These are phyloP conservation scores for Scylla paramamosain DNA, from an alignment of 1,140 invertebrate species.

Conservation along the genomic window DNA sequence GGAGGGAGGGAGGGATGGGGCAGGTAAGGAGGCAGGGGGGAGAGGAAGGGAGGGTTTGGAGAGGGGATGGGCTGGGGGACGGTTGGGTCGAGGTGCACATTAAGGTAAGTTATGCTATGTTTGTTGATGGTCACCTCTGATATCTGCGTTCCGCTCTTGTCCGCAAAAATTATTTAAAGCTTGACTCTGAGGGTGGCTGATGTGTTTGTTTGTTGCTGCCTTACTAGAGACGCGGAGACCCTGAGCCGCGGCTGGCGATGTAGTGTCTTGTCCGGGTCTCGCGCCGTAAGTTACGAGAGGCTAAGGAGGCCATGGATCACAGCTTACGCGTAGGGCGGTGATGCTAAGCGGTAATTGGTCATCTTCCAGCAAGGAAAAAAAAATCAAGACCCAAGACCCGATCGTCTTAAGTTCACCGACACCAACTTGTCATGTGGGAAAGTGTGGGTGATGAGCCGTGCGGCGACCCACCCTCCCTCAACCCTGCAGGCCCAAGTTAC, in stretches of 20 bases:
- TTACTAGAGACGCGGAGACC: background rate
- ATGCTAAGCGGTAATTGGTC: conserved; percentile 21
- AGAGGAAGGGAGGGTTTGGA: background rate
- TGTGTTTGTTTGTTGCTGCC: background rate
- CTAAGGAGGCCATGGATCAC: conserved; percentile 18
- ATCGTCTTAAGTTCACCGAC: background rate
- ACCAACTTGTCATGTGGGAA: background rate
- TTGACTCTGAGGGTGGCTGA: background rate
- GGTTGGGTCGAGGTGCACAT: background rate
- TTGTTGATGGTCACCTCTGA: conserved; percentile 21
- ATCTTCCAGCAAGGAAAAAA: background rate
- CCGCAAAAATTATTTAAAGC: background rate
- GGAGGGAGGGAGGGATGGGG: background rate
- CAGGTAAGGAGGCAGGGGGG: background rate
- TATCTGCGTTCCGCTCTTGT: background rate
- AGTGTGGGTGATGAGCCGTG: background rate
- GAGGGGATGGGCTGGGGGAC: background rate
- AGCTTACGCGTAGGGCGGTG: background rate
- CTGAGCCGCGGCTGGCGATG: background rate
- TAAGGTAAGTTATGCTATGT: conserved; percentile 13
- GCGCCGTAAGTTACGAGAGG: conserved; percentile 9
- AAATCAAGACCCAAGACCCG: background rate
- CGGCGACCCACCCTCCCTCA: too few species aligned
- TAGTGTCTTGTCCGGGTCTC: background rate
- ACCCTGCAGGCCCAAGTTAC: background rate